Base-by-base conservation (phyloP, 2,888 invertebrate species). In the Pyrgus malvae region DNA sequence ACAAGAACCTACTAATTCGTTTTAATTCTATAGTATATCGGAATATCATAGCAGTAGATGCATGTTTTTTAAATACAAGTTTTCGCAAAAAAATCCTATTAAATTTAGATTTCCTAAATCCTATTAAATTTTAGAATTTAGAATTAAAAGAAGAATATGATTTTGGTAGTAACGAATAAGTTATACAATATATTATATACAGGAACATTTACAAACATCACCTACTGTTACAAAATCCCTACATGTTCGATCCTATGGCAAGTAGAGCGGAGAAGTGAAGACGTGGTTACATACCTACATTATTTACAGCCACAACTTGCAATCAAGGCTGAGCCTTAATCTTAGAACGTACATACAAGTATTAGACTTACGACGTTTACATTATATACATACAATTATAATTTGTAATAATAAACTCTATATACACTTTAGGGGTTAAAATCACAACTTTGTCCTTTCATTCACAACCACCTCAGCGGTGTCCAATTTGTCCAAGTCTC, bases 361-460 rank as follows among this genome's bases (percentile, higher is more conserved):
- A 45, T 53, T 42, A 42, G 17, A 25, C 12, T 41, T 54, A 44
- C 37, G 63, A 67, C 60, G 62, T 66, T 66, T 67, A 70, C 64
- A 65, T 61, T 67, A 69, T 67, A 60, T 44, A 56, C 53, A 45
- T 38, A 53, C 55, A 64, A 64, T 61, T 63, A 61, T 67, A 70
- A 65, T 68, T 33, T 33, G 68, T 66, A 3, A 60, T 58, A 55
- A 48, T 59, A 59, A 48, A 48, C 58, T 25, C 17, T 64, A 60
- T 66, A 46, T 67, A 60, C 65, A 68, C 57, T 57, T 33, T 55
- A 66, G 17, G 23, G 25, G 44, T 45, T n/a, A 45, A 56, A 72
- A 74, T 85, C 79, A 90, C 77, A 89, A 83, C 65, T 88, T 81
- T 69, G 88, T 90, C 74, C 87, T 74, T 74, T 87, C 82, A 58